A percentile compares a stretch with the other conserved stretches of the same genome.
These are phyloP conservation scores for Diplodus sargus DNA, from an alignment of 2,797 vertebrate genomes.

Conservation along the genomic window DNA sequence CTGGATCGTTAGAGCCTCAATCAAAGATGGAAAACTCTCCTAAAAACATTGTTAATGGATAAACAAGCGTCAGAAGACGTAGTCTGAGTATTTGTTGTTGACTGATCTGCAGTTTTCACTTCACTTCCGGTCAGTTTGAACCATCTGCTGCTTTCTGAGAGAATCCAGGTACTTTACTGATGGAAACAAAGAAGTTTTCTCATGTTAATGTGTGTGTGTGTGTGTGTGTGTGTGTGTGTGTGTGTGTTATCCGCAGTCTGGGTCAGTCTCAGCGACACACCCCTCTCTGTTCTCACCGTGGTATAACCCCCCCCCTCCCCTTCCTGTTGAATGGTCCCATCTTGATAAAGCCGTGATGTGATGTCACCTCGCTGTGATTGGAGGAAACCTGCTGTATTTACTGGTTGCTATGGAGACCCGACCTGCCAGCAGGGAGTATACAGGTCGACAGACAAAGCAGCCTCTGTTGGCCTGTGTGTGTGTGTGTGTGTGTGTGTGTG, in stretches of 20 bases:
- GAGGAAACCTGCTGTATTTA: conserved; percentile 58
- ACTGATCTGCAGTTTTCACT: background rate
- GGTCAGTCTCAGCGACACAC: conserved; percentile 35
- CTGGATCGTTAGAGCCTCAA: no score
- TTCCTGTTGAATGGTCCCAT: conserved; percentile 59
- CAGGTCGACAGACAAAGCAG: conserved; percentile 65
- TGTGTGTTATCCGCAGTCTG: conserved; percentile 2
- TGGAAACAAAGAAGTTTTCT: background rate
- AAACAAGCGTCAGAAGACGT: no score
- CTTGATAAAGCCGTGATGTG: conserved; percentile 60
- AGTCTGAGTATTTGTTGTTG: background rate
- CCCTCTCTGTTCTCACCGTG: conserved; percentile 49
- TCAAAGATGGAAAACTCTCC: no score
- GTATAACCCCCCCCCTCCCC: conserved; percentile 11
- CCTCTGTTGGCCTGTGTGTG: conserved; percentile 38
- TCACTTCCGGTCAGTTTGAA: background rate
- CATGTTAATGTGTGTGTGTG: conserved; percentile 9
- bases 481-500: background rate
- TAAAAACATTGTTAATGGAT: no score
- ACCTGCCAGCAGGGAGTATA: conserved; percentile 33
- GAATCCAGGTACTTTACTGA: no score
- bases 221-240: conserved; percentile 21
- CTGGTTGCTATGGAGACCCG: conserved; percentile 45
- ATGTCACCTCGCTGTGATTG: conserved; percentile 50
- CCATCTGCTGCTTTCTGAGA: background rate